Percentiles rank a stretch among this genome's conserved stretches.
These are phyloP conservation scores for Apotomis betuletana DNA, from an alignment of 2,888 invertebrate genomes.

Conservation along the genomic window DNA sequence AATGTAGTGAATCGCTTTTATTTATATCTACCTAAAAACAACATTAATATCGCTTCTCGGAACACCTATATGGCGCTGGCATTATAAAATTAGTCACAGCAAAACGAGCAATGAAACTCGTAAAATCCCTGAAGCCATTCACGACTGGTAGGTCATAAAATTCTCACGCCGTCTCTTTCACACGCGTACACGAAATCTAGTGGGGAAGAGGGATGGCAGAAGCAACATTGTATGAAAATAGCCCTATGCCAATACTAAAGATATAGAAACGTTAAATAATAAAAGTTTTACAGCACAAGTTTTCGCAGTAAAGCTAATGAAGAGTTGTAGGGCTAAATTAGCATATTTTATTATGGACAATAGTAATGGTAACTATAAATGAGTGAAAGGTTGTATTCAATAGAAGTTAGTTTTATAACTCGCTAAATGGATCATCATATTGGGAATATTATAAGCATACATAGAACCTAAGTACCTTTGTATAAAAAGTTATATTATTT, in stretches of 20 bases:
- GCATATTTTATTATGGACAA: constrained; percentile 1
- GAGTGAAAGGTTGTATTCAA: too few species aligned
- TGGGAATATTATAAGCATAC: too few species aligned
- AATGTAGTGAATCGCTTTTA: background rate
- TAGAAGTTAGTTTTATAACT: too few species aligned
- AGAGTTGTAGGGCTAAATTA: background rate
- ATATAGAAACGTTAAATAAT: constrained; percentile 60
- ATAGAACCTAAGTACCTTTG: too few species aligned
- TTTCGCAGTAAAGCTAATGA: constrained; percentile 29
- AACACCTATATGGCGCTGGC: constrained; percentile 60
- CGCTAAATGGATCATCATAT: too few species aligned
- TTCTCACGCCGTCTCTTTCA: constrained; percentile 56
- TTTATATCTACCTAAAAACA: constrained; percentile 45
- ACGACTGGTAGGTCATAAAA: constrained; percentile 72
- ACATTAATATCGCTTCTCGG: constrained; percentile 56
- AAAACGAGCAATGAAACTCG: constrained; percentile 78
- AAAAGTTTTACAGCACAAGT: constrained; percentile 42
- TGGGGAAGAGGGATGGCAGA: constrained; percentile 55
- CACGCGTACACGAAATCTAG: constrained; percentile 39
- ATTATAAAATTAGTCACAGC: constrained; percentile 78
- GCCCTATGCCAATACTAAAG: constrained; percentile 65
- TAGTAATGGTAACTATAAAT: background rate
- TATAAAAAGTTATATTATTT: too few species aligned
- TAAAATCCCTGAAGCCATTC: constrained; percentile 68
- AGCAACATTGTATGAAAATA: constrained; percentile 69